phyloP scores from a whole-genome alignment of 2,888 invertebrate species.

The Limnephilus marmoratus region DNA sequence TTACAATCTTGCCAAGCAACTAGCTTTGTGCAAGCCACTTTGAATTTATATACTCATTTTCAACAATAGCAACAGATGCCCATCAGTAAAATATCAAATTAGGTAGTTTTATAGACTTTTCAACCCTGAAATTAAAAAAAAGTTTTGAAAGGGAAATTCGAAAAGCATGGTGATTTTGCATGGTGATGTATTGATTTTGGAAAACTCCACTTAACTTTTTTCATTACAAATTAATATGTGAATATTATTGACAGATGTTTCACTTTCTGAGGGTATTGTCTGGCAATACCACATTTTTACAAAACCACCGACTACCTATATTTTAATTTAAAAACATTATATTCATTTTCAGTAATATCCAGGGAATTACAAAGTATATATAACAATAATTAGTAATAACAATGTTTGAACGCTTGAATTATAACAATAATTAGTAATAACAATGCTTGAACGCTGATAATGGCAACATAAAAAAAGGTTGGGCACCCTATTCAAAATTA shows the following conservation, averaged over 20 bases:
- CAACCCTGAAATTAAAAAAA: too few species aligned
- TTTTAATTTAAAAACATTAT: background rate
- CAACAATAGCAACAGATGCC: background rate
- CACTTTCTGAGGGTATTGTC: too few species aligned
- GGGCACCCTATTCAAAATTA: too few species aligned
- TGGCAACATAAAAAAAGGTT: background rate
- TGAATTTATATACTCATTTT: background rate
- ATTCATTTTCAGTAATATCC: background rate
- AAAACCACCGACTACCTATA: background rate
- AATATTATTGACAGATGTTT: background rate
- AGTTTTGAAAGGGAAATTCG: too few species aligned
- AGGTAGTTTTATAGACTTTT: too few species aligned
- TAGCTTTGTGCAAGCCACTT: background rate
- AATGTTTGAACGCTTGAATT: background rate
- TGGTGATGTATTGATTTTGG: too few species aligned
- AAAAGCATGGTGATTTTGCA: too few species aligned
- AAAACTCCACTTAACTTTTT: too few species aligned
- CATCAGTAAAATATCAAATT: background rate
- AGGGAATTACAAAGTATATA: background rate
- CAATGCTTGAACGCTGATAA: background rate
- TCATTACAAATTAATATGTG: too few species aligned
- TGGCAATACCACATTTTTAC: background rate
- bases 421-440: background rate
- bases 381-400: background rate
- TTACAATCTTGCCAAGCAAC: background rate